Percentiles rank a stretch among this genome's conserved stretches.
These are phyloP conservation scores for Drosophila prolongata DNA, from an alignment of 2,888 invertebrate genomes.

Conservation along the genomic window DNA sequence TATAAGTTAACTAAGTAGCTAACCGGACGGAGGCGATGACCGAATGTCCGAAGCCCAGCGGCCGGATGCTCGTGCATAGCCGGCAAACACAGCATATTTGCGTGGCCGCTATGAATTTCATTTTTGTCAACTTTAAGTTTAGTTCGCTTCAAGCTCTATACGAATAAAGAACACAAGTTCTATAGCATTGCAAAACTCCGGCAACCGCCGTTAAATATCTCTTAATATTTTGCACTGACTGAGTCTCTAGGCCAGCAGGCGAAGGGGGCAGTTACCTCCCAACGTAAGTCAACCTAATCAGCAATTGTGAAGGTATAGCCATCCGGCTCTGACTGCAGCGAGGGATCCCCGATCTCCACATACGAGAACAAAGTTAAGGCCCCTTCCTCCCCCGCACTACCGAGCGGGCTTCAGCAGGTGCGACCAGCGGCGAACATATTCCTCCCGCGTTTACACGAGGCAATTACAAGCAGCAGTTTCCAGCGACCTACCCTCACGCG, in stretches of 20 bases:
- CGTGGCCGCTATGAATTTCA: background rate
- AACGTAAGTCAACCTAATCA: background rate
- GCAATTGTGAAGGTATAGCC: background rate
- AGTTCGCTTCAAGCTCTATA: too few species aligned
- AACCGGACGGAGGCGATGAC: background rate
- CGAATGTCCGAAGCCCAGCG: background rate
- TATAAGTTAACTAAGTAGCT: too few species aligned
- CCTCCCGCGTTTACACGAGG: too few species aligned
- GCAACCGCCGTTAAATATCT: too few species aligned
- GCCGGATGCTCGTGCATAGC: too few species aligned
- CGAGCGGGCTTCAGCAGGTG: background rate
- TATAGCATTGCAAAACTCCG: too few species aligned
- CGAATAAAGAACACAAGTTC: too few species aligned
- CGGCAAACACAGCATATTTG: conserved; percentile 1
- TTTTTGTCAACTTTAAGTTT: background rate
- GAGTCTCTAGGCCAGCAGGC: background rate
- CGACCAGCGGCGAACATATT: background rate
- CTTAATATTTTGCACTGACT: background rate
- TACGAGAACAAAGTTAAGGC: background rate
- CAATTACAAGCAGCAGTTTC: too few species aligned
- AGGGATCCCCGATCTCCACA: background rate
- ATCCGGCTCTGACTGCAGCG: background rate
- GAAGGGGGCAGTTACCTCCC: background rate
- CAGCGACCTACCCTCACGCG: too few species aligned
- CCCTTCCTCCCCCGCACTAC: background rate